These are phyloP conservation scores for Plutomurus gul DNA, from an alignment of 1,140 invertebrate species.

Conservation along the genomic window DNA sequence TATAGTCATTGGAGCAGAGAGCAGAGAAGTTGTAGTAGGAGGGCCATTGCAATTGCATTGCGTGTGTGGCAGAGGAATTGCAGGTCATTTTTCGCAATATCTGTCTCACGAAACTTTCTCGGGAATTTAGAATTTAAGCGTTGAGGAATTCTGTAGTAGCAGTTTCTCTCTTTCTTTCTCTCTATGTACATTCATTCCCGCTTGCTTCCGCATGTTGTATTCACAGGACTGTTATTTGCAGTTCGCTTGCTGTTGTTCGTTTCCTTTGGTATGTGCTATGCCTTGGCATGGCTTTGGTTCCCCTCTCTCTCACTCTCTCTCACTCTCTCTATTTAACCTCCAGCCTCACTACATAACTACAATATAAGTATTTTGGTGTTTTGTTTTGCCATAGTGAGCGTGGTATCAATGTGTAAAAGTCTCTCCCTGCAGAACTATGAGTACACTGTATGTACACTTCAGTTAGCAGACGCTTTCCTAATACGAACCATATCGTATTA, in stretches of 20 bases:
- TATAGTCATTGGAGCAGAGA: background rate
- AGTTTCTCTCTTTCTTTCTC: slow-evolving; percentile 7
- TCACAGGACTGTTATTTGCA: too few relatives aligned
- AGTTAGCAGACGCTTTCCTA: too few relatives aligned
- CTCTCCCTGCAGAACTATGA: too few relatives aligned
- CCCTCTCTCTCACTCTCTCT: too few relatives aligned
- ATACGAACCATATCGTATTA: background rate
- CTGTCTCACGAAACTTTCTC: slow-evolving; percentile 37
- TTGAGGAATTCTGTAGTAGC: slow-evolving; percentile 14
- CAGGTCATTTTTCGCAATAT: slow-evolving; percentile 47
- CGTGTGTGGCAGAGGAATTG: slow-evolving; percentile 43
- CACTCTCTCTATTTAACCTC: too few relatives aligned
- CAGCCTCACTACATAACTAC: too few relatives aligned
- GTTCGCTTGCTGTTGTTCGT: background rate
- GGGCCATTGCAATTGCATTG: slow-evolving; percentile 34
- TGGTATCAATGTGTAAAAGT: too few relatives aligned
- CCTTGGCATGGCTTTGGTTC: background rate
- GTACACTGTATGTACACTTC: too few relatives aligned
- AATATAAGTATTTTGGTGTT: too few relatives aligned
- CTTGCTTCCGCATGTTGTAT: background rate
- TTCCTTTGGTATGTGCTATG: background rate
- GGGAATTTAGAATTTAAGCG: slow-evolving; percentile 21
- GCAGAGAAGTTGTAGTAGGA: background rate
- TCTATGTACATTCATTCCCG: slow-evolving; percentile 16
- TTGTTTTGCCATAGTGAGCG: too few relatives aligned